Evolutionary conservation across 1,140 invertebrate species (phyloP).

Genomic region (Neuroterus valhalla): DNA sequence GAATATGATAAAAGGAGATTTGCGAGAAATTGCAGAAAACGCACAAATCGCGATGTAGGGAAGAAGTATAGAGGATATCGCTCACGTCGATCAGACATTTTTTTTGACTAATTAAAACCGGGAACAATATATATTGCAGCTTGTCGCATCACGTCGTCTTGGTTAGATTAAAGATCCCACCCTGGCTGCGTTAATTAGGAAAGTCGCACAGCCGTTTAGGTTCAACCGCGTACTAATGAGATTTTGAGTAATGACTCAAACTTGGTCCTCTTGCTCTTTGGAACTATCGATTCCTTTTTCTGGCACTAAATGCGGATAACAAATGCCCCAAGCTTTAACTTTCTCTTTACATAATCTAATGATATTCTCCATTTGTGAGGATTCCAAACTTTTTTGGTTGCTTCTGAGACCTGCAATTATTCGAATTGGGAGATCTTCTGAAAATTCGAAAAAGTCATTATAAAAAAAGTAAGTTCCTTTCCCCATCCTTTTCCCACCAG

Average conservation of each 20-base stretch:
- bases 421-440: too few relatives aligned
- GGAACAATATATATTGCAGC: slow-evolving; percentile 57
- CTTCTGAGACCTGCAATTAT: too few relatives aligned
- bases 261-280: slow-evolving; percentile 17
- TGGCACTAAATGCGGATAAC: background rate
- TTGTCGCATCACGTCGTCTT: slow-evolving; percentile 47
- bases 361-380: too few relatives aligned
- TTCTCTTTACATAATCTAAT: background rate
- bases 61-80: slow-evolving; percentile 34
- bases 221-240: slow-evolving; percentile 61
- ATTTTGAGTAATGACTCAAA: slow-evolving; percentile 67
- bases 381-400: too few relatives aligned
- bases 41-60: background rate
- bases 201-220: slow-evolving; percentile 59
- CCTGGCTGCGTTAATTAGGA: slow-evolving; percentile 66
- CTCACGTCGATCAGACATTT: slow-evolving; percentile 52
- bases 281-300: background rate
- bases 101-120: slow-evolving; percentile 58
- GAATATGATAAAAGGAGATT: background rate
- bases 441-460: too few relatives aligned
- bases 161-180: slow-evolving; percentile 52
- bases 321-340: background rate
- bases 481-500: too few relatives aligned
- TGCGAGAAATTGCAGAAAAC: background rate
- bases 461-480: too few relatives aligned